Conservation (phyloP, 2,888 invertebrate genomes). For the Nemapogon koenigi region DNA sequence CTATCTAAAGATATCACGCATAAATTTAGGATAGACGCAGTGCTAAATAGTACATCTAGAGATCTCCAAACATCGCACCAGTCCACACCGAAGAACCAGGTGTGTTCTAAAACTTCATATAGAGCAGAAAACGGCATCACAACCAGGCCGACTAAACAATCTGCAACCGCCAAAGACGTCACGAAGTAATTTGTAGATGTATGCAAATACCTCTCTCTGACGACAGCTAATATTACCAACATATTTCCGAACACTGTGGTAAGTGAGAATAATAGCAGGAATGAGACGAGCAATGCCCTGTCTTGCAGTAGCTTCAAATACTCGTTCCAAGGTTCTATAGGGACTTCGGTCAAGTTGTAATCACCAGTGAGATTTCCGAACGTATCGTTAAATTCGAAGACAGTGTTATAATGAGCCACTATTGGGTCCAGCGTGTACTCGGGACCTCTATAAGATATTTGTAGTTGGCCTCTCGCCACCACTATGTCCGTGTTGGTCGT, state of each 20-base stretch:
- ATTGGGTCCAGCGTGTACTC: constrained; percentile 34
- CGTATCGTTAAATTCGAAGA: constrained; percentile 38
- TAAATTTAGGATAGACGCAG: constrained; percentile 95
- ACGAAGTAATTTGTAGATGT: constrained; percentile 98
- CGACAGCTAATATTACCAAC: constrained; percentile 92
- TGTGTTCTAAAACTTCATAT: constrained; percentile 86
- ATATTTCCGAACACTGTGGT: constrained; percentile 95
- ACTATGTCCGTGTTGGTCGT: constrained; percentile 40
- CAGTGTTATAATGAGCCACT: constrained; percentile 29
- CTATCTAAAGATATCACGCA: constrained; percentile 96
- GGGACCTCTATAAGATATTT: constrained; percentile 37
- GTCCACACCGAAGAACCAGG: constrained; percentile 93
- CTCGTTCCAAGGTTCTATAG: constrained; percentile 45
- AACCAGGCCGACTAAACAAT: constrained; percentile 93
- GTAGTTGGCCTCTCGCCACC: constrained; percentile 53
- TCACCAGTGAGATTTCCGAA: constrained; percentile 31
- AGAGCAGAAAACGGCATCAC: constrained; percentile 98
- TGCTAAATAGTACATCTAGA: constrained; percentile 94
- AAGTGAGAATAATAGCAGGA: constrained; percentile 86
- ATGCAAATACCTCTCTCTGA: constrained; percentile 90
- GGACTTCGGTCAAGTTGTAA: constrained; percentile 33
- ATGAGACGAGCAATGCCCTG: constrained; percentile 77
- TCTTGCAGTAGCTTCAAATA: constrained; percentile 65
- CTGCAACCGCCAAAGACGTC: constrained; percentile 95
- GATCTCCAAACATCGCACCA: constrained; percentile 99